Base-by-base conservation (phyloP, 2,888 invertebrate species). In the Stenurella melanura region DNA sequence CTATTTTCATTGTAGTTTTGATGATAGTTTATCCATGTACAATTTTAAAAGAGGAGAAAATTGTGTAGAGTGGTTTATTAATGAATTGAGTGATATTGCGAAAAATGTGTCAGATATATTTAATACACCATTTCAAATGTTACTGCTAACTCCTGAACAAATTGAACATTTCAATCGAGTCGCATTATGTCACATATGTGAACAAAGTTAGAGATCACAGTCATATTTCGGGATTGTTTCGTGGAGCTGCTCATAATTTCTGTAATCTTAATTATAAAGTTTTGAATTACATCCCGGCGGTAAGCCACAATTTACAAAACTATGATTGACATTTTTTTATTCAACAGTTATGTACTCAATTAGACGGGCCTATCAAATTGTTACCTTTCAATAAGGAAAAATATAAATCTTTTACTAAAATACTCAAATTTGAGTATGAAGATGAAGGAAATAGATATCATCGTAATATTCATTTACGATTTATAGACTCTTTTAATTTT, bases 401-500 rank as follows among this genome's bases (percentile, higher is more conserved):
- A 11, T 57, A 57, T 18, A 57, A 56, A 56, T 56, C 56, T 12
- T 56, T 56, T 56, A 56, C 56, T 57, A 57, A 57, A 6, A 3
- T 10, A 57, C 18, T 57, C 4, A 57, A 57, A 57, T 57, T 57
- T 57, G 18, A 57, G 18, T 18, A 57, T 18, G 57, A 57, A 57
- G 18, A 57, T 57, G 57, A 57, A 18, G 57, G 57, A 18, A 57
- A 57, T 57, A 11, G 18, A 18, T 57, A 57, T 57, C 18, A 18
- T 18, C 57, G 57, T 3, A 57, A 0, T 18, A 57, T 57, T 57
- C 57, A 18, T 18, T 57, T 57, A 57, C 57, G 57, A 0, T 57
- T 57, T 7, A 57, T 57, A 57, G 57, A 57, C 18, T 18, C 57
- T 6, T 57, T 57, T 57, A 57, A 57, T 57, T 57, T 57, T 57